These are phyloP conservation scores for Dastarcus helophoroides DNA, from an alignment of 2,888 invertebrate genomes.

Conservation along the genomic window DNA sequence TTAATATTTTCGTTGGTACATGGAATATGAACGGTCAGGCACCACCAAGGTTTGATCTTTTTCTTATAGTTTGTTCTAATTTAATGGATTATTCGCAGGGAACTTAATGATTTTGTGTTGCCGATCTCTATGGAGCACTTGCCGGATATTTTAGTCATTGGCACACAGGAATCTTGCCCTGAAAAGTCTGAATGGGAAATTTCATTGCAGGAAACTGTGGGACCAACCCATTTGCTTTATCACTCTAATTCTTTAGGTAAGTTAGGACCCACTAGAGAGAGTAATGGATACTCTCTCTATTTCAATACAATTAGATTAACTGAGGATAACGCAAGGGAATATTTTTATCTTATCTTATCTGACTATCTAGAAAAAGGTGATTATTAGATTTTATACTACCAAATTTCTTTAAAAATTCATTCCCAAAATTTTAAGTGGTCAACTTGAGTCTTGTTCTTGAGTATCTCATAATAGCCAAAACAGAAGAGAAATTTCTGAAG, in stretches of 20 bases:
- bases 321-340: no score
- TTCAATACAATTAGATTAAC: no score
- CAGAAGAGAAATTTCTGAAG: no score
- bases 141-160: slow-evolving; percentile 84
- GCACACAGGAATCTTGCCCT: slow-evolving; percentile 86
- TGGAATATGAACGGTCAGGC: slow-evolving; percentile 96
- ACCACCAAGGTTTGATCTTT: slow-evolving; percentile 57
- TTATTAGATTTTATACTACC: no score
- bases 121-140: slow-evolving; percentile 76
- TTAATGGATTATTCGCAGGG: slow-evolving; percentile 40
- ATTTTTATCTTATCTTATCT: no score
- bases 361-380: no score
- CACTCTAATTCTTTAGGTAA: slow-evolving; percentile 72
- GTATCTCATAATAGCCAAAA: no score
- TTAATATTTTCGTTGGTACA: slow-evolving; percentile 81
- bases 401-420: no score
- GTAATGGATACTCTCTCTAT: no score
- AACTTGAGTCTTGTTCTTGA: no score
- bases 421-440: no score
- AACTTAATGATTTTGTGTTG: slow-evolving; percentile 81
- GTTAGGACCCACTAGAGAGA: slow-evolving; percentile 2
- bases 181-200: slow-evolving; percentile 84
- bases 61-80: slow-evolving; percentile 15
- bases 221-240: slow-evolving; percentile 83
- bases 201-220: slow-evolving; percentile 82